phyloP scores from a whole-genome alignment of 2,797 vertebrate genomes.

The Psittacula echo region DNA sequence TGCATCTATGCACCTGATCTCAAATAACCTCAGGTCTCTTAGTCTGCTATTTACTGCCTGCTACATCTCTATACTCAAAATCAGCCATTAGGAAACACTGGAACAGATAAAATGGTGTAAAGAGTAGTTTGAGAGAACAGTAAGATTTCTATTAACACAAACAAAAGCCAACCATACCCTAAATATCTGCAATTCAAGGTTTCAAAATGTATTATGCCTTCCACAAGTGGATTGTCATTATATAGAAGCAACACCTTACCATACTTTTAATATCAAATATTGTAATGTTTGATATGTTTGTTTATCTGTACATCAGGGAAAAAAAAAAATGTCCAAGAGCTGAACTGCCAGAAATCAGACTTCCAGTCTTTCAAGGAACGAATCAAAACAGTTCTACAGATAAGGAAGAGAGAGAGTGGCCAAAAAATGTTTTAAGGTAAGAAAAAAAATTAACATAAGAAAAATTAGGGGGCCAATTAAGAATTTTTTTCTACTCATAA shows the following conservation, averaged over 20 bases:
- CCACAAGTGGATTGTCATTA: background rate
- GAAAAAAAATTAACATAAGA: background rate
- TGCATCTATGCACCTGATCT: background rate
- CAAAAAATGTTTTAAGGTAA: background rate
- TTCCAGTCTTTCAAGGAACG: background rate
- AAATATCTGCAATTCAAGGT: background rate
- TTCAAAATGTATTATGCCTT: background rate
- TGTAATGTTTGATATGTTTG: background rate
- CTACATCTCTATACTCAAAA: background rate
- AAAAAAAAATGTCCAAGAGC: background rate
- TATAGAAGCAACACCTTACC: background rate
- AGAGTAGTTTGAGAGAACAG: background rate
- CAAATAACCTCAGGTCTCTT: background rate
- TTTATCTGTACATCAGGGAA: background rate
- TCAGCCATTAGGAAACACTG: background rate
- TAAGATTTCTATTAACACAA: background rate
- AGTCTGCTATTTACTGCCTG: background rate
- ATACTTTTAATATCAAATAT: background rate
- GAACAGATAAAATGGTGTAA: background rate
- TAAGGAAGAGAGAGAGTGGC: background rate
- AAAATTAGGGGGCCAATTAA: background rate
- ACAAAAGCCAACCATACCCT: background rate
- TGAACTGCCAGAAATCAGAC: background rate
- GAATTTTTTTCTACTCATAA: background rate
- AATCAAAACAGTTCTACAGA: background rate